phyloP scores from a whole-genome alignment of 2,113 vertebrate genomes.

The Gallinago undulata region DNA sequence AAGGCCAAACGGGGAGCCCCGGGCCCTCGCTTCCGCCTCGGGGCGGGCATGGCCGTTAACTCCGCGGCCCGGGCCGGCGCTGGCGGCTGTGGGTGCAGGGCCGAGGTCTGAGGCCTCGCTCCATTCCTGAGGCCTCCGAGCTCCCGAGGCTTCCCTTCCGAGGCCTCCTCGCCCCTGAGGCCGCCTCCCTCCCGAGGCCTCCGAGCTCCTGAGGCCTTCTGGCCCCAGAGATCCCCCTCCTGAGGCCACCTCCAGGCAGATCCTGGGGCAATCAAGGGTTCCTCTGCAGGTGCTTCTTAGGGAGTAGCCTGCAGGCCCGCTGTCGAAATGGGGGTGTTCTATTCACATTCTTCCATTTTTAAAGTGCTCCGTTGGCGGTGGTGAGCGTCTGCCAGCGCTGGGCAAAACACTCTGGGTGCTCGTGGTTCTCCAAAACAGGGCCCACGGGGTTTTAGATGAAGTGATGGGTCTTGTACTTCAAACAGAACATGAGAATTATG shows the following conservation, averaged over 20 bases:
- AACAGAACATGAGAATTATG: not conserved
- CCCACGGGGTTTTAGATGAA: rapidly evolving
- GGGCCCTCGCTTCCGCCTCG: no score
- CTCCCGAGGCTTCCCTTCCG: no score
- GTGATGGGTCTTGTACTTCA: no score
- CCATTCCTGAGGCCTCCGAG: no score
- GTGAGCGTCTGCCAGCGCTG: not conserved
- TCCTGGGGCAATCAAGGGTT: rapidly evolving
- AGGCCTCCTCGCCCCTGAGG: no score
- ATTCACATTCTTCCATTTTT: rapidly evolving
- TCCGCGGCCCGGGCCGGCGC: not conserved
- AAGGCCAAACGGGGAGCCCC: not conserved
- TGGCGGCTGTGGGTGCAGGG: not conserved
- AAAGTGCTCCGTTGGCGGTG: not conserved
- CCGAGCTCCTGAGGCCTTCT: no score
- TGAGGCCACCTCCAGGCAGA: not conserved
- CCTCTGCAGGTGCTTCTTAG: not conserved
- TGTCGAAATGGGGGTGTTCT: rapidly evolving
- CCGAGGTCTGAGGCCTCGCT: not conserved
- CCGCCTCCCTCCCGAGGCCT: no score
- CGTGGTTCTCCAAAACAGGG: rapidly evolving
- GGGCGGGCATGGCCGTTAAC: not conserved
- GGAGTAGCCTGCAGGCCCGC: not conserved
- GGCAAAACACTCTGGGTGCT: rapidly evolving
- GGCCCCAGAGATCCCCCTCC: no score